Percentiles rank a stretch among this genome's conserved stretches.
phyloP scores from a whole-genome alignment of 2,113 vertebrate species.

The Laticauda laticaudata region DNA sequence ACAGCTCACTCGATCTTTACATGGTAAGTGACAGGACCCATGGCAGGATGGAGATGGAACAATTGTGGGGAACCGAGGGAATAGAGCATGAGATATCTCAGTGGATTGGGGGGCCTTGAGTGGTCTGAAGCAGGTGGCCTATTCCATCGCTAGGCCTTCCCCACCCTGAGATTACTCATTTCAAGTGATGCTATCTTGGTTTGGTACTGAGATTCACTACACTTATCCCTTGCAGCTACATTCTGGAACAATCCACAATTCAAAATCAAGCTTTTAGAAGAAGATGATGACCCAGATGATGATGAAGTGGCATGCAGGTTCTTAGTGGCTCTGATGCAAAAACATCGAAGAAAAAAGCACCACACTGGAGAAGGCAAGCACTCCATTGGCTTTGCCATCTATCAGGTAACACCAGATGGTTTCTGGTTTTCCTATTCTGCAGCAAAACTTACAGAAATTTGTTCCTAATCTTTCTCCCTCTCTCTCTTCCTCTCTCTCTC shows the following conservation, averaged over 20 bases:
- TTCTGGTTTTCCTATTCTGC: neutral
- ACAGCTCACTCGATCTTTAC: no score
- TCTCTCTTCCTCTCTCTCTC: neutral
- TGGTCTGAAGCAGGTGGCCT: no score
- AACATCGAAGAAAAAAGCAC: conserved; percentile 80
- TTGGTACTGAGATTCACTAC: neutral
- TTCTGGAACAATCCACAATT: conserved; percentile 99
- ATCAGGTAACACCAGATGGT: conserved; percentile 71
- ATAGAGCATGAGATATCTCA: no score
- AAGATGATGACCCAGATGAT: no score
- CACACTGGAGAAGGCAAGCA: conserved; percentile 83
- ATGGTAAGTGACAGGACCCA: no score
- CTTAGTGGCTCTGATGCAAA: conserved; percentile 94
- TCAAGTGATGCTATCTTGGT: neutral
- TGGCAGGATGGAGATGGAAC: no score
- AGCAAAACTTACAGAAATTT: neutral
- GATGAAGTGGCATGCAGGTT: conserved; percentile 93
- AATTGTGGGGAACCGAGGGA: no score
- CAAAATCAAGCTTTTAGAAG: conserved; percentile 85
- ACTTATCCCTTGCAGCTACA: conserved; percentile 72
- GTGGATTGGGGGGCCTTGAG: no score
- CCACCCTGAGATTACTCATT: neutral
- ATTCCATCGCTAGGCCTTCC: no score
- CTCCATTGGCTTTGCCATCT: conserved; percentile 91
- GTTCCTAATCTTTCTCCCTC: neutral